Evolutionary conservation across 2,797 vertebrate species (phyloP), one percentile per base, ranked within the genome.

Genomic region (Champsocephalus gunnari): DNA sequence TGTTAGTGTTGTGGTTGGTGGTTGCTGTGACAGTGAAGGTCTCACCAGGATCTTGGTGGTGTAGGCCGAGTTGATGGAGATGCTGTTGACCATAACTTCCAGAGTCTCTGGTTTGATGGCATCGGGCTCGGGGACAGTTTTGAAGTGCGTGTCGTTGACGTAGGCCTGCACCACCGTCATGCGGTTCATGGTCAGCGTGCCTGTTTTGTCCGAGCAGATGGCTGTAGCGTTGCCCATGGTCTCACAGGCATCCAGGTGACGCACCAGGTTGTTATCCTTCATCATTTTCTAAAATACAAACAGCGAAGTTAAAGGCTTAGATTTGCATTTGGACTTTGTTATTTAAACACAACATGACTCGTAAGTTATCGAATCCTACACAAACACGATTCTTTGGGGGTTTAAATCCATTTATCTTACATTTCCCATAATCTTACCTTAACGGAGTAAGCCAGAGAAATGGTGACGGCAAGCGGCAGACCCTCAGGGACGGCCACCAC

Each of bases 171-270:
- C 97, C 93, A 99, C 98, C 0, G 97, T 99, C 98, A 99, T 99
- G 75, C 98, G 97, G 93, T 99, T 99, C 95, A 96, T 99, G 82
- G 98, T 99, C 79, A 99, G 88, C 0, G 98, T 99, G 54, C 98
- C 98, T 0, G 98, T 99, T 93, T 99, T 99, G 91, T 99, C 98
- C 0, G 98, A 99, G 88, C 98, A 99, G 92, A 99, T 99, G 86
- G 98, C 98, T 0, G 98, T 99, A 81, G 98, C 98, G 0, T 99
- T 99, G 79, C 98, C 97, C 98, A 99, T 99, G 1, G 97, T 99
- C 91, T 99, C 98, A 0, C 98, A 99, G 0, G 98, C 98, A 0
- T 99, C 98, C 93, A 99, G 78, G 87, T 99, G 98, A 45, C 98
- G 95, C 61, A 99, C 98, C 49, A 99, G 92, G 92, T 99, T 99